Evolutionary conservation across 2,113 vertebrate genomes (phyloP).

Genomic region (Sinocyclocheilus maitianheensis): DNA sequence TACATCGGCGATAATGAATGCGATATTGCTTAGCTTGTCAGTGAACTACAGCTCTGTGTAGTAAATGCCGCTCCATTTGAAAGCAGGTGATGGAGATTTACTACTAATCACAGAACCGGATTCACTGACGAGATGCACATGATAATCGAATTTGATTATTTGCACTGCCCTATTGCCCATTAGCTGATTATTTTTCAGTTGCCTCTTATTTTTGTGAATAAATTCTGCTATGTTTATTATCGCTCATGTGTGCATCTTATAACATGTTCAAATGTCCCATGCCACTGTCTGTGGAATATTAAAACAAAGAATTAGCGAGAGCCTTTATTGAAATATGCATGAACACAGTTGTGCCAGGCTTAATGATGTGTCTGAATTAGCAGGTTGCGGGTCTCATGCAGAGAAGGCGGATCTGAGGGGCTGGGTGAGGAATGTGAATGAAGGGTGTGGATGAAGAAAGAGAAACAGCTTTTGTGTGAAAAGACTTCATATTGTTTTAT

Average conservation of each 20-base stretch:
- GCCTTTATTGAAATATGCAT: slow-evolving; percentile 70
- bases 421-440: slow-evolving; percentile 2
- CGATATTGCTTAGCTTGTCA: too few species aligned
- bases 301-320: slow-evolving; percentile 64
- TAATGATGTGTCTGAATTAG: slow-evolving; percentile 57
- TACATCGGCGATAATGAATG: too few species aligned
- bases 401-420: slow-evolving; percentile 29
- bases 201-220: slow-evolving; percentile 9
- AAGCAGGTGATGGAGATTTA: too few species aligned
- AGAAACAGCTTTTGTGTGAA: not conserved
- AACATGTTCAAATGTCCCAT: slow-evolving; percentile 51
- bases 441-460: slow-evolving; percentile 2
- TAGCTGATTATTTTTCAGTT: not conserved
- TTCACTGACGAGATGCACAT: too few species aligned
- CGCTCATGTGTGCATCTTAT: slow-evolving; percentile 28
- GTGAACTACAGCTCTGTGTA: too few species aligned
- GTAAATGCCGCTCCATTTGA: too few species aligned
- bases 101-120: too few species aligned
- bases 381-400: slow-evolving; percentile 30
- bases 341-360: slow-evolving; percentile 52
- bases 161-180: not conserved
- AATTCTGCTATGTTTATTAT: slow-evolving; percentile 38
- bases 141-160: too few species aligned
- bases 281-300: slow-evolving; percentile 57
- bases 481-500: slow-evolving; percentile 9